Conservation (phyloP, 1,140 invertebrate species). For the Aphelenchoides besseyi region DNA sequence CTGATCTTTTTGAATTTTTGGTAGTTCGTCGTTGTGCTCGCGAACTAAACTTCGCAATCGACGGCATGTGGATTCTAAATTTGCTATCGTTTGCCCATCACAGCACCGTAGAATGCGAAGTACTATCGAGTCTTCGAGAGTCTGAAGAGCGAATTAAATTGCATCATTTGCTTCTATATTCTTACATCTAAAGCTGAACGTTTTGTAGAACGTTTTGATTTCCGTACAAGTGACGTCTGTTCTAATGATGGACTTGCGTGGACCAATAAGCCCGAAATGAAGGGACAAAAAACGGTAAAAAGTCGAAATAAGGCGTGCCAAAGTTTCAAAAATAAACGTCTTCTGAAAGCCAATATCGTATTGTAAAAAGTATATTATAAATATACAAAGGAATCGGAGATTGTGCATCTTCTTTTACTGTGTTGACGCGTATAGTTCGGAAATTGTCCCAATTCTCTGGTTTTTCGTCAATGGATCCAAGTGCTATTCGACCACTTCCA, state of each 20-base stretch:
- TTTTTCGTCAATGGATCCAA: conserved; percentile 13
- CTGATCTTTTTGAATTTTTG: conserved; percentile 30
- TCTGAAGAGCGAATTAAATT: conserved; percentile 22
- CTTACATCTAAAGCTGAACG: conserved; percentile 1
- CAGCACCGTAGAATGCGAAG: conserved; percentile 18
- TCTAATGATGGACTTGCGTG: not conserved
- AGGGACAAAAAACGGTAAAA: conserved; percentile 12
- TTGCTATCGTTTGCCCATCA: conserved; percentile 23
- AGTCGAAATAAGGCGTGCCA: conserved; percentile 16
- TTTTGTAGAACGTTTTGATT: conserved; percentile 2
- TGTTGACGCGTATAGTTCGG: conserved; percentile 14
- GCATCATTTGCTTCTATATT: not conserved
- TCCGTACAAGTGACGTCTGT: conserved; percentile 14
- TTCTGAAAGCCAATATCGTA: conserved; percentile 15
- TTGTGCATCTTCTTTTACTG: conserved; percentile 1
- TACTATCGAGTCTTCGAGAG: conserved; percentile 25
- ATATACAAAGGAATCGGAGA: too few relatives aligned
- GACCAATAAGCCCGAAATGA: conserved; percentile 11
- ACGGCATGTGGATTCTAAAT: conserved; percentile 26
- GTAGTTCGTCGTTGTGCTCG: conserved; percentile 22
- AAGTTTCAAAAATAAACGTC: conserved; percentile 5
- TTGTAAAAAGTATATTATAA: too few relatives aligned
- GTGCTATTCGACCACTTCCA: conserved; percentile 29
- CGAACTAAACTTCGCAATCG: conserved; percentile 20
- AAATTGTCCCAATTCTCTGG: not conserved